A percentile compares a stretch with the other conserved stretches of the same genome.
phyloP scores from a whole-genome alignment of 92 coral and sea anemone species.

The Epizoanthus scotinus region DNA sequence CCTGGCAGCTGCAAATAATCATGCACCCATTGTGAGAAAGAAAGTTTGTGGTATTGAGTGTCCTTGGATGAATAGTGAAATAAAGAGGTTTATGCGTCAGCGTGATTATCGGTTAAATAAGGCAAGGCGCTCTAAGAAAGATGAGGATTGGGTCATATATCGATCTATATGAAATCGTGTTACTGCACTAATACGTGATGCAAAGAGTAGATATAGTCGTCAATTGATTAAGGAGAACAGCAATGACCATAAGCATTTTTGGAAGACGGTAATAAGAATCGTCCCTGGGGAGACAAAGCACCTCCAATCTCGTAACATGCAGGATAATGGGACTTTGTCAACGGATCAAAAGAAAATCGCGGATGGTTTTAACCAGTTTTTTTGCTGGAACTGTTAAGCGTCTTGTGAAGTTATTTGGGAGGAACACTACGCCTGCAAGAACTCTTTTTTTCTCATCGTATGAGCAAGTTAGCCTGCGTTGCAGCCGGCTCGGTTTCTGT shows the following conservation, averaged over 20 bases:
- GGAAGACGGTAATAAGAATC: conserved; percentile 10
- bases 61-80: conserved; percentile 49
- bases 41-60: conserved; percentile 27
- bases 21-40: conserved; percentile 15
- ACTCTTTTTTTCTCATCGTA: background rate
- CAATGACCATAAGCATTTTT: background rate
- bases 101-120: conserved; percentile 31
- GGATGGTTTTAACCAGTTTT: conserved; percentile 26
- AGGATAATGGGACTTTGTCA: conserved; percentile 4
- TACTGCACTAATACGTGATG: background rate
- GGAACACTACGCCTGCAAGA: conserved; percentile 15
- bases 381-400: conserved; percentile 40
- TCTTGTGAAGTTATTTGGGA: conserved; percentile 25
- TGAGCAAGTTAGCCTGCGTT: too few species aligned
- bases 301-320: conserved; percentile 1
- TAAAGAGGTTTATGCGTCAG: conserved; percentile 15
- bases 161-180: conserved; percentile 30
- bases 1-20: background rate
- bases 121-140: conserved; percentile 35
- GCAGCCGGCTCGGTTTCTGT: too few species aligned
- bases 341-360: conserved; percentile 31
- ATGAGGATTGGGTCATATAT: conserved; percentile 14
- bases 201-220: conserved; percentile 12
- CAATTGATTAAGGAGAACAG: conserved; percentile 6
- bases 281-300: conserved; percentile 25